phyloP scores from a whole-genome alignment of 2,113 vertebrate species.

The Euleptes europaea region DNA sequence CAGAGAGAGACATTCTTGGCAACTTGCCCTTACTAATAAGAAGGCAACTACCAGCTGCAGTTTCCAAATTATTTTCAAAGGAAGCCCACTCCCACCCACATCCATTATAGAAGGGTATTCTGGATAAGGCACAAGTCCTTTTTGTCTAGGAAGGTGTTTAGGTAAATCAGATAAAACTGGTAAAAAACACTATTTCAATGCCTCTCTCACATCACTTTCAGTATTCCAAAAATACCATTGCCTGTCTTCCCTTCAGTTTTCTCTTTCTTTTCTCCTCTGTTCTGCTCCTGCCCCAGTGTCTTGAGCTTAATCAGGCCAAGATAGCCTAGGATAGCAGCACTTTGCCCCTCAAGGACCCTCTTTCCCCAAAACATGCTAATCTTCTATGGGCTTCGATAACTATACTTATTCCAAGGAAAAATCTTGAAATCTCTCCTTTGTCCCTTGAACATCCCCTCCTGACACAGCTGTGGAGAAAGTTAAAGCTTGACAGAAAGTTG shows the following conservation, averaged over 20 bases:
- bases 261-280: background rate
- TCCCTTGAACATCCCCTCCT: background rate
- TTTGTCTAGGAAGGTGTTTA: too few relatives aligned
- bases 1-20: too few relatives aligned
- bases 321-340: background rate
- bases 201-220: background rate
- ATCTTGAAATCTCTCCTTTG: background rate
- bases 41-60: too few relatives aligned
- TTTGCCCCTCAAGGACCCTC: background rate
- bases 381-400: background rate
- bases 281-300: background rate
- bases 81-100: too few relatives aligned
- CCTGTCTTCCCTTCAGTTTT: background rate
- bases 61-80: too few relatives aligned
- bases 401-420: background rate
- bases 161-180: too few relatives aligned
- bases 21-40: too few relatives aligned
- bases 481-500: background rate
- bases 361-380: background rate
- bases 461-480: background rate
- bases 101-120: too few relatives aligned
- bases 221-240: background rate
- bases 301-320: background rate
- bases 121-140: too few relatives aligned
- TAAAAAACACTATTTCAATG: background rate